Evolutionary conservation across 64 coral and sea anemone species (phyloP).

Genomic region (Montipora foliosa): DNA sequence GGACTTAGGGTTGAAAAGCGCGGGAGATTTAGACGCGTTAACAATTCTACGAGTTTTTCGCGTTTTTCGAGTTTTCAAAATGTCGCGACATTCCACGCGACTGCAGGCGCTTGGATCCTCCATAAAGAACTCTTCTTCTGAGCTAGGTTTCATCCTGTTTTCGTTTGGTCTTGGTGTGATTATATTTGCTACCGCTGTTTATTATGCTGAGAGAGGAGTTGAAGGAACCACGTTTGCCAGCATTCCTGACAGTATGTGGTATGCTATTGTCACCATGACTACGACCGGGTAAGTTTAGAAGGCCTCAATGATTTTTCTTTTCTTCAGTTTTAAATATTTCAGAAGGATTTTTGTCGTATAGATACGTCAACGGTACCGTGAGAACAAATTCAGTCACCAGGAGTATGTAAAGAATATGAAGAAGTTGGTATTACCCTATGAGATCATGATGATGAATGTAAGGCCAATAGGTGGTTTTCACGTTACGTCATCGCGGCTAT

Average conservation of each 20-base stretch:
- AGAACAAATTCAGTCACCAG: too few relatives aligned
- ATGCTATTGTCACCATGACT: conserved; percentile 94
- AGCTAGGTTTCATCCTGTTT: conserved; percentile 94
- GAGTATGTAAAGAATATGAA: too few relatives aligned
- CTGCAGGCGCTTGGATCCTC: conserved; percentile 83
- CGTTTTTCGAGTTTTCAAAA: conserved; percentile 93
- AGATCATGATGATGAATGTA: too few relatives aligned
- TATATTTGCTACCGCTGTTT: conserved; percentile 94
- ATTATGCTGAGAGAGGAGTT: conserved; percentile 89
- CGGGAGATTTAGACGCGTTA: conserved; percentile 67
- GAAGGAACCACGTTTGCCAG: conserved; percentile 79
- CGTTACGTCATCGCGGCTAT: too few relatives aligned
- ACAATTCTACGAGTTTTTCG: conserved; percentile 82
- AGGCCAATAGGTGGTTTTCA: too few relatives aligned
- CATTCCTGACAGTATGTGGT: conserved; percentile 97
- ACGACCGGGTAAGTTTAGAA: conserved; percentile 84
- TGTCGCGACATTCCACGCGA: conserved; percentile 85
- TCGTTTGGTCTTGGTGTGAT: conserved; percentile 90
- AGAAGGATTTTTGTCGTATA: too few relatives aligned
- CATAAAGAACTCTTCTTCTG: conserved; percentile 93
- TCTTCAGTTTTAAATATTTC: too few relatives aligned
- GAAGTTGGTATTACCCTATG: too few relatives aligned
- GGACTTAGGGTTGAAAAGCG: conserved; percentile 59
- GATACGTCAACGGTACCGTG: too few relatives aligned
- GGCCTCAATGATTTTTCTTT: too few relatives aligned